Evolutionary conservation across 2,113 vertebrate species (phyloP).

Genomic region (Axis porcinus): DNA sequence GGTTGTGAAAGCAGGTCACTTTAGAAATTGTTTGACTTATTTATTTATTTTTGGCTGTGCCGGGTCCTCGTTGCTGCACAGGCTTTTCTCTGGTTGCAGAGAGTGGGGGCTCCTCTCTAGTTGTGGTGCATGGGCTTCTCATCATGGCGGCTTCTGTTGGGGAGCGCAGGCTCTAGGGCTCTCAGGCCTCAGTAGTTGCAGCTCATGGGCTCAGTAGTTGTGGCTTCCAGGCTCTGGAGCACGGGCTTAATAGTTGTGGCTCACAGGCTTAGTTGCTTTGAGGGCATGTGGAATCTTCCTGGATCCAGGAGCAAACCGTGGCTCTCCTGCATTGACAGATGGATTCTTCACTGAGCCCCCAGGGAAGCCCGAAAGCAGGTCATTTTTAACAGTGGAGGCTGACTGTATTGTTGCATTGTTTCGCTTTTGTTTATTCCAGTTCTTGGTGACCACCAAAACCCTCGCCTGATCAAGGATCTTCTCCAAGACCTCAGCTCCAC

Average conservation of each 20-base stretch:
- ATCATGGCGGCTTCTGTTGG: background rate
- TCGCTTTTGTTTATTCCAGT: constrained; percentile 79
- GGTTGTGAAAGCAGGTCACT: background rate
- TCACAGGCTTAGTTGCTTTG: background rate
- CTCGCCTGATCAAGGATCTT: constrained; percentile 93
- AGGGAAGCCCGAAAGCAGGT: background rate
- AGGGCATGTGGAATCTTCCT: background rate
- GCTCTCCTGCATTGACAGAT: background rate
- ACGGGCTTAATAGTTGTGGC: background rate
- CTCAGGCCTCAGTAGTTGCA: background rate
- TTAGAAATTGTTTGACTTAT: background rate
- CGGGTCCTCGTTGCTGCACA: rapidly evolving
- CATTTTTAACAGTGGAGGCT: background rate
- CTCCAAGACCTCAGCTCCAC: constrained; percentile 93
- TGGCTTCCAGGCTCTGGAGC: background rate
- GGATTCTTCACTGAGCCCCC: background rate
- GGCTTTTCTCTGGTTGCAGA: background rate
- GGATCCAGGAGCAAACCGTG: background rate
- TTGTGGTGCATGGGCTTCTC: rapidly evolving
- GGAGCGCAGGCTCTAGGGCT: background rate
- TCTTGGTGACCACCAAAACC: constrained; percentile 94
- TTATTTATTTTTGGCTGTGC: background rate
- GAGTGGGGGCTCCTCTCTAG: background rate
- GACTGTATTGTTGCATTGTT: background rate
- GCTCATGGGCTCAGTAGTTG: background rate